These are phyloP conservation scores for Monochamus saltuarius DNA, from an alignment of 1,140 invertebrate species.

Conservation along the genomic window DNA sequence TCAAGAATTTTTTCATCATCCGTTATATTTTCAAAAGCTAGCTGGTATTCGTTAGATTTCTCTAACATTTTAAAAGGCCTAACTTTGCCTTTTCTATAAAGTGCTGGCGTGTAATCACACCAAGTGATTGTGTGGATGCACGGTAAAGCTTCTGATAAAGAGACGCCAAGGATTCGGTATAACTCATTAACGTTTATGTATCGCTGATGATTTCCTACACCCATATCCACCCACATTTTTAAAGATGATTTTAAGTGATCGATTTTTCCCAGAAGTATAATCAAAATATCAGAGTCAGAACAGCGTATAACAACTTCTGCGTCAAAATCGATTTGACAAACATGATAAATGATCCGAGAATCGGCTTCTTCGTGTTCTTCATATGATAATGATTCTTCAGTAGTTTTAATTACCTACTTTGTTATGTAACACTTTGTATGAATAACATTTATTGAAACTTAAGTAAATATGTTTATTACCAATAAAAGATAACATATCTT, in stretches of 20 bases:
- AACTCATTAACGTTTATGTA: constrained; percentile 31
- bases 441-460: constrained; percentile 32
- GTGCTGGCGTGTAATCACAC: constrained; percentile 3
- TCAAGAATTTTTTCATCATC: constrained; percentile 6
- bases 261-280: constrained; percentile 44
- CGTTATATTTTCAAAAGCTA: not conserved
- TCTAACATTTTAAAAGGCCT: constrained; percentile 7
- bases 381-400: constrained; percentile 11
- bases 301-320: constrained; percentile 30
- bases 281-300: constrained; percentile 41
- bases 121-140: not conserved
- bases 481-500: constrained; percentile 19
- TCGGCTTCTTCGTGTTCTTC: constrained; percentile 36
- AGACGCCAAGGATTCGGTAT: constrained; percentile 39
- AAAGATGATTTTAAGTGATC: constrained; percentile 26
- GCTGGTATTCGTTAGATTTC: not conserved
- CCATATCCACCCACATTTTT: constrained; percentile 1
- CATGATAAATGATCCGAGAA: constrained; percentile 32
- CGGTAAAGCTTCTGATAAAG: constrained; percentile 10
- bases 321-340: constrained; percentile 27
- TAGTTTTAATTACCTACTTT: constrained; percentile 1
- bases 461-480: constrained; percentile 32
- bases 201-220: not conserved
- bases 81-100: constrained; percentile 8
- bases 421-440: constrained; percentile 15